Conservation (phyloP, 2,113 vertebrate genomes). For the Blennius ocellaris region DNA sequence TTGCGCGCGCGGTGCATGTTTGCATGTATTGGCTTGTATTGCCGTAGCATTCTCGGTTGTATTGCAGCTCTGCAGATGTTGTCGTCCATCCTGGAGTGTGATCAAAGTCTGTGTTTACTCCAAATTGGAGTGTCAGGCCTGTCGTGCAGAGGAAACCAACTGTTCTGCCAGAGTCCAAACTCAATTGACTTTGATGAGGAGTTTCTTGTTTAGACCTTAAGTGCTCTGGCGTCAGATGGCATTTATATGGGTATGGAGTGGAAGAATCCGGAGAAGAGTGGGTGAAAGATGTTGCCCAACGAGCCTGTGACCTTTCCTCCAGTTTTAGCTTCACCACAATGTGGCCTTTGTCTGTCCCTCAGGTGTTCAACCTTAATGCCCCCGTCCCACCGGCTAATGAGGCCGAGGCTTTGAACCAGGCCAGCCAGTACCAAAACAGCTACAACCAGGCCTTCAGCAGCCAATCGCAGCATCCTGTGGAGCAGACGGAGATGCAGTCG, state of each 20-base stretch:
- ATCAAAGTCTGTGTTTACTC: slow-evolving; percentile 4
- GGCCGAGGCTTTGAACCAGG: slow-evolving; percentile 92
- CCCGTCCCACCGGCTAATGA: slow-evolving; percentile 96
- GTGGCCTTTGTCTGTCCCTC: slow-evolving; percentile 47
- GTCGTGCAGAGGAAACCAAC: neutral
- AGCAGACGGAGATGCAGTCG: slow-evolving; percentile 93
- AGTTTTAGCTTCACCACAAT: slow-evolving; percentile 58
- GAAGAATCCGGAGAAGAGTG: slow-evolving; percentile 30
- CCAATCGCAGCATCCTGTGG: slow-evolving; percentile 90
- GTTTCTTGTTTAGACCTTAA: neutral
- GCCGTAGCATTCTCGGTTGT: slow-evolving; percentile 1
- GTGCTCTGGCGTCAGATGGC: slow-evolving; percentile 20
- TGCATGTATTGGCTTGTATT: neutral
- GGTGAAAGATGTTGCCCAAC: slow-evolving; percentile 9
- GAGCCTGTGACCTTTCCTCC: slow-evolving; percentile 52
- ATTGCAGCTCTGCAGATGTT: neutral
- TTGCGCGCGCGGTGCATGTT: neutral
- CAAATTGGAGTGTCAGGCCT: neutral
- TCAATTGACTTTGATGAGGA: slow-evolving; percentile 6
- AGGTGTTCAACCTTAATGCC: slow-evolving; percentile 99
- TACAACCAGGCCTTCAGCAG: slow-evolving; percentile 94
- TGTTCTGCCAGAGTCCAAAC: slow-evolving; percentile 1
- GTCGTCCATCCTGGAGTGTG: slow-evolving; percentile 3
- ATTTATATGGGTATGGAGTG: slow-evolving; percentile 24
- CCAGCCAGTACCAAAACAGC: slow-evolving; percentile 93